Conservation (phyloP, 1,140 invertebrate genomes). For the Metaphire vulgaris region DNA sequence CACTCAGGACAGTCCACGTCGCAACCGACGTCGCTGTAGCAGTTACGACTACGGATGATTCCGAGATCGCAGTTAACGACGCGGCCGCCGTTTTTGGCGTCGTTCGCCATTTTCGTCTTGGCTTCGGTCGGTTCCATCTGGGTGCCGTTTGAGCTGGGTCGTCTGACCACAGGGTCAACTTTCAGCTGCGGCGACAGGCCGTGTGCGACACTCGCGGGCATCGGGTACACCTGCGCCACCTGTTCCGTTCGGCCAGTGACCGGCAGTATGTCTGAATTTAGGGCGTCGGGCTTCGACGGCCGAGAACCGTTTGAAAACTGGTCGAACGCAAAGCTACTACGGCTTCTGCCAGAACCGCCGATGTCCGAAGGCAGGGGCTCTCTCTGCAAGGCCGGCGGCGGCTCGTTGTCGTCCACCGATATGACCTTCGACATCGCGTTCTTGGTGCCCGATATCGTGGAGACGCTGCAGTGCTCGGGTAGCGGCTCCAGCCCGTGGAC, state of each 20-base stretch:
- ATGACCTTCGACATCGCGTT: conserved; percentile 7
- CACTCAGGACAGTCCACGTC: background rate
- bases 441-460: conserved; percentile 18
- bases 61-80: background rate
- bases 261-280: background rate
- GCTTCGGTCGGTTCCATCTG: background rate
- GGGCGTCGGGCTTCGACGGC: background rate
- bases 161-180: background rate
- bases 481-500: conserved; percentile 26
- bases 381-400: background rate
- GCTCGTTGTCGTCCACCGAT: background rate
- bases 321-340: background rate
- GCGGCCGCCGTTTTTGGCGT: background rate
- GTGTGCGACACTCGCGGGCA: background rate
- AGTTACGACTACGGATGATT: background rate
- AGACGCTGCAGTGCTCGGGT: conserved; percentile 13
- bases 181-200: background rate
- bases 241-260: background rate
- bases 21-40: background rate
- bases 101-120: background rate
- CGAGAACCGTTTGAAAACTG: background rate
- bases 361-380: background rate
- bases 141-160: background rate
- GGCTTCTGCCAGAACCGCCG: background rate
- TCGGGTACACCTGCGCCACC: conserved; percentile 13